Percentiles rank a stretch among this genome's conserved stretches.
phyloP scores from a whole-genome alignment of 1,140 invertebrate species.

The Drosophila setifemur region DNA sequence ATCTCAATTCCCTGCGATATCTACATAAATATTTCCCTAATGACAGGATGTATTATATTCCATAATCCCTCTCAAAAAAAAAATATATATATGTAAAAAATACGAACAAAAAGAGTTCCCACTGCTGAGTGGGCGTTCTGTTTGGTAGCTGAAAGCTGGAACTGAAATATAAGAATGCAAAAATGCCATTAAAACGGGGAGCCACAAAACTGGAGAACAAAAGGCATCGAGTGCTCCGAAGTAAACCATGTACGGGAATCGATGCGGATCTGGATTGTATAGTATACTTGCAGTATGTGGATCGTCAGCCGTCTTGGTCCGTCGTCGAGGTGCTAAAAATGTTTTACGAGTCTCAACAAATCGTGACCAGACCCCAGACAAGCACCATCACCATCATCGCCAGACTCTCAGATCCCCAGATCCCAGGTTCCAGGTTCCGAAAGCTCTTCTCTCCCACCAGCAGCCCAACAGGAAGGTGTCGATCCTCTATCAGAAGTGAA shows the following conservation, averaged over 20 bases:
- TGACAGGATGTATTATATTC: constrained; percentile 65
- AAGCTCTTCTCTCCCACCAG: constrained; percentile 12
- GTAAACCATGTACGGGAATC: constrained; percentile 36
- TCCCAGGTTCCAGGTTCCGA: constrained; percentile 11
- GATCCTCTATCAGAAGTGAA: constrained; percentile 14
- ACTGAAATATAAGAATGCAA: constrained; percentile 39
- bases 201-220: constrained; percentile 18
- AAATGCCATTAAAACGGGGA: constrained; percentile 68
- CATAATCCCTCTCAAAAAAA: background rate
- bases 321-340: constrained; percentile 76
- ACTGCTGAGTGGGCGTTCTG: constrained; percentile 69
- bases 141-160: constrained; percentile 50
- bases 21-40: constrained; percentile 78
- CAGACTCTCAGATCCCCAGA: constrained; percentile 18
- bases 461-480: constrained; percentile 34
- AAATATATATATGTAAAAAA: too few relatives aligned
- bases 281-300: constrained; percentile 48
- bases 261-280: background rate
- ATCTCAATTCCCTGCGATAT: constrained; percentile 33
- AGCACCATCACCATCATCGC: constrained; percentile 27
- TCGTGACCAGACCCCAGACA: constrained; percentile 71
- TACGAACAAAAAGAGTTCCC: constrained; percentile 59
- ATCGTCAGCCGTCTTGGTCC: constrained; percentile 40
- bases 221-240: constrained; percentile 27
- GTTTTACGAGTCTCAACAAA: constrained; percentile 80